Percentiles rank a stretch among this genome's conserved stretches.
These are phyloP conservation scores for Plecturocebus donacophilus DNA, from an alignment of 2,113 vertebrate genomes.

Conservation along the genomic window DNA sequence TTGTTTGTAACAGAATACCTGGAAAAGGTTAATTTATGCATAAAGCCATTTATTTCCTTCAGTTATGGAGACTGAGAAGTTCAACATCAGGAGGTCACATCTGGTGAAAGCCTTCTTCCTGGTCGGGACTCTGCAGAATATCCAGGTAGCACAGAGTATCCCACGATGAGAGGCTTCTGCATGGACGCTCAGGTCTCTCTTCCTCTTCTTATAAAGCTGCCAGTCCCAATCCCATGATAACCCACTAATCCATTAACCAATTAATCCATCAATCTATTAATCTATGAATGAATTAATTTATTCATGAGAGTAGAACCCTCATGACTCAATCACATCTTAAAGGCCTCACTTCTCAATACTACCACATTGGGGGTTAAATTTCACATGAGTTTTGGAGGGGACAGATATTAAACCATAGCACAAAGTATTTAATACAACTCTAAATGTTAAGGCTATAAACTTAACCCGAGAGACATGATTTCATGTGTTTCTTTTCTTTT, in stretches of 20 bases:
- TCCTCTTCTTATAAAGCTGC: not conserved
- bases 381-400: not conserved
- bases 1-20: not conserved
- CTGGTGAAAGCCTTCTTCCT: not conserved
- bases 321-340: not conserved
- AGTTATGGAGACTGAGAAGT: not conserved
- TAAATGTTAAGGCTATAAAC: not conserved
- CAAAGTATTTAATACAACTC: not conserved
- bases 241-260: not conserved
- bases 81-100: not conserved
- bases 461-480: not conserved
- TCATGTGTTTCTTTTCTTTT: not conserved
- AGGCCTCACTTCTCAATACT: not conserved
- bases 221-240: not conserved
- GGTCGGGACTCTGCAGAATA: not conserved
- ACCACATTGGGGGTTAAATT: not conserved
- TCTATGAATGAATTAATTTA: not conserved
- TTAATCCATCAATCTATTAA: not conserved
- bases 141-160: not conserved
- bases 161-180: not conserved
- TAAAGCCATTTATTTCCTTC: not conserved
- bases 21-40: not conserved
- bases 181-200: not conserved
- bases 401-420: not conserved
- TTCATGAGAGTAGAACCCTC: not conserved